Base-by-base conservation (phyloP, 2,113 vertebrate genomes). In the Chloebia gouldiae region DNA sequence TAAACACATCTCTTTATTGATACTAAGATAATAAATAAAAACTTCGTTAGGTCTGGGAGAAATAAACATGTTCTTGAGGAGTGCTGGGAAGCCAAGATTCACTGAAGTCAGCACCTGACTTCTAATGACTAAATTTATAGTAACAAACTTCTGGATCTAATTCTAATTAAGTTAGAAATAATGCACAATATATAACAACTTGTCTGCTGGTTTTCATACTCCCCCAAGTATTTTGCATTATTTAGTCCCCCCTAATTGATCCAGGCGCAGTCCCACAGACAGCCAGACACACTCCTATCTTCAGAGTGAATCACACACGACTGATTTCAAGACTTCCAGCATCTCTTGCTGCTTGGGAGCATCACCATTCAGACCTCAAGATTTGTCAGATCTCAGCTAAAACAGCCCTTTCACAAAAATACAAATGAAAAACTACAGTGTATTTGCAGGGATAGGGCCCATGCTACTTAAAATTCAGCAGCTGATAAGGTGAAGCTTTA, bases 1-100 rank as follows among this genome's bases (percentile, higher is more conserved):
- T 17, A 88, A 90, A 60, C 6, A 6, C 44, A 66, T 47, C 77
- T 92, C 76, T 60, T 60, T 37, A 50, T 56, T 72, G 82, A 57
- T 45, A 49, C 16, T 12, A 56, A 64, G 51, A 86, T 88, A 94
- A 95, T 85, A 94, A 95, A 95, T 73, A 86, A 90, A 95, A 75
- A 31, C 49, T 57, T 92, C 56, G 22, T 88, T 68, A 63, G 28
- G 53, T 78, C 51, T 90, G 31, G 57, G 50, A 84, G 60, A 60
- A 95, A 71, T 15, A 45, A 76, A 30, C 4, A 3, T 1, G 25
- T 42, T 77, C 70, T n/a, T 4, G 30, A 80, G 31, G 59, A 64
- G 51, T 1, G 12, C 80, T 3, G 44, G 33, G 57, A 60, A 82
- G 33, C 53, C 75, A 44, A 70, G 51, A 68, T 5, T 49, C 35